Base-by-base conservation (phyloP, 2,113 vertebrate genomes). In the Strix uralensis region DNA sequence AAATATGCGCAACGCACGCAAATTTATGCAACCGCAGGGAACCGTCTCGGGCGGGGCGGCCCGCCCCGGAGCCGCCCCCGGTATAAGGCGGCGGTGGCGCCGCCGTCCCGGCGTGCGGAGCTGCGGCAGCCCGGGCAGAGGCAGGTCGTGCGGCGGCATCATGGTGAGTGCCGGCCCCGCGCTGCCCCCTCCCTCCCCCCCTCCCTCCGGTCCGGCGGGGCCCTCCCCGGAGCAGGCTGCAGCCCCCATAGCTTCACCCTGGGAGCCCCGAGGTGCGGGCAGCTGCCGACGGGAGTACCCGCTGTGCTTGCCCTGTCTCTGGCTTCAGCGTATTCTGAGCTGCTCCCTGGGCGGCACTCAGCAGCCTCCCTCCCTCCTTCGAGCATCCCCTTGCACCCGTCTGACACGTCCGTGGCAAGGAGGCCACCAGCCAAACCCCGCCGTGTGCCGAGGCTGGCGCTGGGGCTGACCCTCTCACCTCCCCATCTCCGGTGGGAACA, bases 321-420 rank as follows among this genome's bases (percentile, higher is more conserved):
- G 70, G 87, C 96, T 99, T 98, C 98, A 98, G 51, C 98, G 98
- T 98, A 98, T 96, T 58, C 98, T 98, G 92, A 98, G 98, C 97
- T 98, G 98, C 96, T 57, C 99, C 98, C 2, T 98, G 97, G 36
- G 36, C 2, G 5, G 47, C 27, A 9, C 81, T 27, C 44, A 4
- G 71, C 70, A 98, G 98, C 49, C 98, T 98, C 5, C 98, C 32
- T 98, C 98, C 44, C 44, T 20, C 19, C 46, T 98, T 93, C 42
- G n/a, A 42, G 52, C 44, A 36, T 42, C 52, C 61, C 12, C 63
- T 65, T 13, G 46, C 21, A 18, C 6, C 27, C 8, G 1, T 7
- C 61, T 23, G 66, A 18, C 11, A 4, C 1, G 51, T 16, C 46
- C 14, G 7, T 22, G 66, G 30, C 57, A 14, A 52, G 61, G 55